Evolutionary conservation across 2,888 invertebrate species (phyloP), one percentile per base, ranked within the genome.

Genomic region (Stenichneumon culpator): DNA sequence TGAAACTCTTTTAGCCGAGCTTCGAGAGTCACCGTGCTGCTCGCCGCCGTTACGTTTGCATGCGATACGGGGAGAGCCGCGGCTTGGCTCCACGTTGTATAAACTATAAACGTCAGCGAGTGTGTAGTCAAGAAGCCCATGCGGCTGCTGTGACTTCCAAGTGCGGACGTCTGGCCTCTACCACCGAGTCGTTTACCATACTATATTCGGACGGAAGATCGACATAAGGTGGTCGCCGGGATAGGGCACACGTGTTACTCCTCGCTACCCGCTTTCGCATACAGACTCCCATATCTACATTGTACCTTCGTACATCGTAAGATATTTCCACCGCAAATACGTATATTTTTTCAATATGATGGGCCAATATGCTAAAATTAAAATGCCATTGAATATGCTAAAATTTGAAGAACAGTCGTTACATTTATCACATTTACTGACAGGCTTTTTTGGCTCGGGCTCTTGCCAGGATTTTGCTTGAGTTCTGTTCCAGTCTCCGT

Each of bases 201-300:
- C 39, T 75, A 70, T 65, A 54, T 47, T 54, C 70, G 44, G 57
- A 77, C 52, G 57, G 57, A 72, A 69, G 65, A 78, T 82, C 77
- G 65, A 74, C 77, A 78, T 47, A 72, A 78, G 82, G 73, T 78
- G 73, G 78, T 79, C 60, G 73, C 47, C 78, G 22, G 47, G 52
- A 65, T 60, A 72, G 11, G 39, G n/a, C 63, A 80, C 74, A 81
- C 74, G 68, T 74, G 74, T 74, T 74, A 19, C 60, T 67, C 32
- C 16, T 63, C 28, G 32, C 32, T 63, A 63, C 63, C 63, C 63
- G 32, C 32, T 16, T 32, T 16, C 32, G 28, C 28, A n/a, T 28
- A 6, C 32, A 28, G n/a, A 16, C 63, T 63, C 11, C 7, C 63
- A 22, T 54, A 28, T 32, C 16, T 32, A 63, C 63, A 63, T 63